Evolutionary conservation across 2,888 invertebrate species (phyloP), one percentile per base, ranked within the genome.

Genomic region (Synergus umbraculus): DNA sequence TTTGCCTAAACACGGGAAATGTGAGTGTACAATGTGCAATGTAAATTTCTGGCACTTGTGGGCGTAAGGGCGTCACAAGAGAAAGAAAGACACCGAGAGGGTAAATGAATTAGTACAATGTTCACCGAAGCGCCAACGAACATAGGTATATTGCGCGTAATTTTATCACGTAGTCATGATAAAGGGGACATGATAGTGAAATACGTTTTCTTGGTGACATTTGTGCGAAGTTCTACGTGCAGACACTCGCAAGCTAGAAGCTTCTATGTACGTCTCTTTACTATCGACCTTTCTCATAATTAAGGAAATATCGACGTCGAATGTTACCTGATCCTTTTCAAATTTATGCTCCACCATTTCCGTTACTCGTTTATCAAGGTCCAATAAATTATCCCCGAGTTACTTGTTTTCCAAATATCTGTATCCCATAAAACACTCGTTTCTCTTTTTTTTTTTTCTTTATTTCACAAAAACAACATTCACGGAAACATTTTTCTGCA

Each of bases 161-260:
- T 80, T 80, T 80, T 78, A 78, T 82, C 80, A 80, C 82, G 82
- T 82, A 77, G 63, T 37, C 46, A 49, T 82, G 78, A 82, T 82
- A 82, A 82, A 80, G 82, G 76, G 65, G 77, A 77, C 80, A 77
- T 78, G 76, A 82, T 76, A 58, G 10, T 60, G 60, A 65, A 79
- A 78, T 76, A 65, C 66, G 77, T 54, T 69, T 63, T 29, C 64
- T 63, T 22, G 66, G 65, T 78, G 78, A 78, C 77, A 79, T 80
- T 77, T 77, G 77, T 67, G 29, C 22, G 8, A 22, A 37, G 49
- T 54, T 54, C 49, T 37, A 37, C 49, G 69, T 69, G 69, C 29
- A 69, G 29, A 49, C 37, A 69, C 37, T 69, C 37, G 46, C 49
- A 41, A 65, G 22, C 18, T 18, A 46, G 44, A 12, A 46, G 15